phyloP scores from a whole-genome alignment of 1,140 invertebrate species.

The Leptonema lineaticorne region DNA sequence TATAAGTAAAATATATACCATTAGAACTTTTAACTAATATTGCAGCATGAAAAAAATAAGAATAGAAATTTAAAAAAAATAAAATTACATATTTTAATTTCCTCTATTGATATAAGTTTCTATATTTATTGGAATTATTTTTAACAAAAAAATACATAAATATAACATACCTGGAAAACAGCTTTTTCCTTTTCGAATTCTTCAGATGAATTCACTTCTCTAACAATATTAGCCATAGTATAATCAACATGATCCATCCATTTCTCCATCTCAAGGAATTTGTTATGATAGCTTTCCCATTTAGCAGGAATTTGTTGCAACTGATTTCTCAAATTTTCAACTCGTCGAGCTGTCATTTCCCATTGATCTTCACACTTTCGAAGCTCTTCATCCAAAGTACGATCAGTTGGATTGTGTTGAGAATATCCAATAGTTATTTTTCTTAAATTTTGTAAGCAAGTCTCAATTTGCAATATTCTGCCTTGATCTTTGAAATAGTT shows the following conservation, averaged over 20 bases:
- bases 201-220: slow-evolving; percentile 79
- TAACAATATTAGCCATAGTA: slow-evolving; percentile 77
- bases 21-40: slow-evolving; percentile 57
- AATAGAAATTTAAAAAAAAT: background rate
- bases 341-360: slow-evolving; percentile 67
- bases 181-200: slow-evolving; percentile 87
- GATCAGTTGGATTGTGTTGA: slow-evolving; percentile 66
- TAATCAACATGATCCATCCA: slow-evolving; percentile 91
- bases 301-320: slow-evolving; percentile 86
- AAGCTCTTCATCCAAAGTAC: slow-evolving; percentile 63
- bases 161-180: slow-evolving; percentile 75
- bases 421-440: slow-evolving; percentile 67
- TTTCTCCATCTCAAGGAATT: slow-evolving; percentile 78
- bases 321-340: slow-evolving; percentile 73
- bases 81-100: background rate
- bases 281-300: slow-evolving; percentile 83
- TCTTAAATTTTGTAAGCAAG: slow-evolving; percentile 73
- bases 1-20: slow-evolving; percentile 59
- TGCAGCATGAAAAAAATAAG: slow-evolving; percentile 35
- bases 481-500: slow-evolving; percentile 73
- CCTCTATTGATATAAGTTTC: background rate
- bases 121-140: slow-evolving; percentile 1
- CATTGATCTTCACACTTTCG: slow-evolving; percentile 71
- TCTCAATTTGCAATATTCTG: slow-evolving; percentile 69
- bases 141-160: slow-evolving; percentile 16